These are phyloP conservation scores for Protobothrops flavoviridis DNA, from an alignment of 2,113 vertebrate genomes.

Conservation along the genomic window DNA sequence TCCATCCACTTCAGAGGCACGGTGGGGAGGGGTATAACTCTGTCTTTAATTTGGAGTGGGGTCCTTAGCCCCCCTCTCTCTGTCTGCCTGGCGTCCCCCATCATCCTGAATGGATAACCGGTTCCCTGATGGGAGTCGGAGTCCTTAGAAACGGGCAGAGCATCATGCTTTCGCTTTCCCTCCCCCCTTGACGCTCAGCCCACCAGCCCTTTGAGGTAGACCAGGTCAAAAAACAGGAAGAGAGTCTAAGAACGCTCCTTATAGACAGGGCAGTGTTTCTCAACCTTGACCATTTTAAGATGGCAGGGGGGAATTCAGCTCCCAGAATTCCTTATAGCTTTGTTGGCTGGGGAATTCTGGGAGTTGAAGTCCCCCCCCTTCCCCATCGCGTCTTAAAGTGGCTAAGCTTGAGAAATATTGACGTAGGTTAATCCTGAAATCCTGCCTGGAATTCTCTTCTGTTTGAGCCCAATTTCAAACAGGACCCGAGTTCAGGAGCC, in stretches of 20 bases:
- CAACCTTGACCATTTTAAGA: not conserved
- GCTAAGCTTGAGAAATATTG: no score
- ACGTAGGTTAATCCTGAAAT: no score
- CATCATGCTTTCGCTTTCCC: accelerated
- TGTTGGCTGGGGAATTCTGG: not conserved
- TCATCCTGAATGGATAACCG: not conserved
- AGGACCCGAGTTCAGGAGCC: no score
- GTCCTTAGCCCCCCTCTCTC: not conserved
- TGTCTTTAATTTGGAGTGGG: not conserved
- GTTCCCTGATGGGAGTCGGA: not conserved
- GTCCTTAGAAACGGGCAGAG: not conserved
- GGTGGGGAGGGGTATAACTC: not conserved
- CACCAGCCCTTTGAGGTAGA: not conserved
- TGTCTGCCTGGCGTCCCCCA: not conserved
- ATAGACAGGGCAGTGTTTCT: not conserved
- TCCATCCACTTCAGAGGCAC: not conserved
- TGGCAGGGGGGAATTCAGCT: not conserved
- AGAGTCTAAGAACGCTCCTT: no score
- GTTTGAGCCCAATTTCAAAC: no score
- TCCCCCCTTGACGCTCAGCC: not conserved
- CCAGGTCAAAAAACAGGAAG: not conserved
- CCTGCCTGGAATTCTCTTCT: no score
- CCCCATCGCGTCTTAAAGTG: no score
- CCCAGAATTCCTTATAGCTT: not conserved
- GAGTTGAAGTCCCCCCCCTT: not conserved